phyloP scores from a whole-genome alignment of 2,797 vertebrate genomes.

The Luscinia luscinia region DNA sequence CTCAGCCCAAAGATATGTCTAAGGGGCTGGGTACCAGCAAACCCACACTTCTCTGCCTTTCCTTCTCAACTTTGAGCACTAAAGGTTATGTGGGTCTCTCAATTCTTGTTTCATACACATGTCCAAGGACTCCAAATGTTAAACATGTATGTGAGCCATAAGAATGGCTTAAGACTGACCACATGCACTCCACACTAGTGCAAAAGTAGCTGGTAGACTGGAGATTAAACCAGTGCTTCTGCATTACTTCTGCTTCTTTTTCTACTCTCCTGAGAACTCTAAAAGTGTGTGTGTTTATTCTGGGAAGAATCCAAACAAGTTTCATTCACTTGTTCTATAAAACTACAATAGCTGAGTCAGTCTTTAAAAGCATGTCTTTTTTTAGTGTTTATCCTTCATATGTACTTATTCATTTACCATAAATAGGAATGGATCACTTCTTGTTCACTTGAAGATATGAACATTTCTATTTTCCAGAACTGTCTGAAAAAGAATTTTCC shows the following conservation, averaged over 20 bases:
- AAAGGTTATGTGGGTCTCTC: background rate
- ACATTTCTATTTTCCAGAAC: background rate
- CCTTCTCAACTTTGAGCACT: background rate
- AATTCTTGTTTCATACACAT: background rate
- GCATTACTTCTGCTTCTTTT: background rate
- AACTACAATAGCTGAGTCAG: background rate
- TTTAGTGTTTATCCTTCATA: background rate
- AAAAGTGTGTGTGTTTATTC: background rate
- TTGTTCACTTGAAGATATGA: background rate
- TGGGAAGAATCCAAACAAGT: slow-evolving; percentile 14
- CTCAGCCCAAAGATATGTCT: background rate
- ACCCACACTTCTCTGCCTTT: background rate
- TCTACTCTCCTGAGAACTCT: background rate
- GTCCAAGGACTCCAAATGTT: background rate
- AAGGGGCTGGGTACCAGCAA: background rate
- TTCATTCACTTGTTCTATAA: slow-evolving; percentile 5
- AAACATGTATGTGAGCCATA: background rate
- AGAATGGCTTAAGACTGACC: background rate
- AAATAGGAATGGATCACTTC: background rate
- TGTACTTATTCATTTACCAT: background rate
- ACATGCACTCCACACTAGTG: background rate
- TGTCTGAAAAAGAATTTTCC: background rate
- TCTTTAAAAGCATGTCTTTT: background rate
- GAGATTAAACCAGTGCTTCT: background rate
- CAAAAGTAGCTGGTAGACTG: background rate